Evolutionary conservation across 2,797 vertebrate genomes (phyloP).

Genomic region (Eidolon dupreanum): DNA sequence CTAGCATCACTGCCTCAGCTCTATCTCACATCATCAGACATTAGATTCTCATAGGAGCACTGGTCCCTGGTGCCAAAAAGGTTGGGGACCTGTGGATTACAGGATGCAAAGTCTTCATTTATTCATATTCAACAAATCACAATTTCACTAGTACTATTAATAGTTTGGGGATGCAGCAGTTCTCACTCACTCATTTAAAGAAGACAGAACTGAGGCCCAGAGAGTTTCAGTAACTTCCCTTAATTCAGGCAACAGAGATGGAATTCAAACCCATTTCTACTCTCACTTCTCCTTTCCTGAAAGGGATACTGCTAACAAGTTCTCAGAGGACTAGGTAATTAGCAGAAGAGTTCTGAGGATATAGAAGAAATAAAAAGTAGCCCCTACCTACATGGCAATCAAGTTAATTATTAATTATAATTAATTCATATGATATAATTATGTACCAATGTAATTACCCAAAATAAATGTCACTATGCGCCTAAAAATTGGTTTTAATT

Average conservation of each 20-base stretch:
- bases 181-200: background rate
- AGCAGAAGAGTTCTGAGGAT: constrained; percentile 38
- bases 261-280: background rate
- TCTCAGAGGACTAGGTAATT: constrained; percentile 20
- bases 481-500: background rate
- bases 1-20: too few species aligned
- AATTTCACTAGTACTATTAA: background rate
- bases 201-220: background rate
- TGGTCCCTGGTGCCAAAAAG: too few species aligned
- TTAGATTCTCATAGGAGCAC: too few species aligned
- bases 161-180: background rate
- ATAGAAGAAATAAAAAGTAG: background rate
- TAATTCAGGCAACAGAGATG: background rate
- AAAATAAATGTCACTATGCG: constrained; percentile 9
- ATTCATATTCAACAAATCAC: background rate
- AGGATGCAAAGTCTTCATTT: background rate
- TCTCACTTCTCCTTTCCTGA: constrained; percentile 66
- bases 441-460: background rate
- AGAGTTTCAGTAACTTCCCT: background rate
- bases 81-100: background rate
- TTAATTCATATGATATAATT: constrained; percentile 31
- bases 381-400: background rate
- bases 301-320: background rate
- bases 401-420: constrained; percentile 27
- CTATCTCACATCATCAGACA: too few species aligned